Evolutionary conservation across 2,113 vertebrate genomes (phyloP).

Genomic region (Speoplatyrhinus poulsoni): DNA sequence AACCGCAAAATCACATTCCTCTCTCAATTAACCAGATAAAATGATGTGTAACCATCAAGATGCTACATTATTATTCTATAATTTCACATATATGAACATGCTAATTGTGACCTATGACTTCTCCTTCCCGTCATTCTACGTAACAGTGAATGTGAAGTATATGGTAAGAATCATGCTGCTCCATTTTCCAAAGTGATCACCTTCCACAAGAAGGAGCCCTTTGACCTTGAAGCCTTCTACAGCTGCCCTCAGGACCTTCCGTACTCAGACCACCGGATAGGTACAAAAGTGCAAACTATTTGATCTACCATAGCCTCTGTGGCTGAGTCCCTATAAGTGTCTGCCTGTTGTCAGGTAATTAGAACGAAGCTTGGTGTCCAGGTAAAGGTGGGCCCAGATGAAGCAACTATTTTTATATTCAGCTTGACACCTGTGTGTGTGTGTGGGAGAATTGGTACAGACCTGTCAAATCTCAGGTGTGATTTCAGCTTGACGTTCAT

Average conservation of each 20-base stretch:
- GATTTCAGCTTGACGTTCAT: slow-evolving; percentile 7
- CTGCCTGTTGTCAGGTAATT: slow-evolving; percentile 33
- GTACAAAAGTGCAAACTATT: slow-evolving; percentile 58
- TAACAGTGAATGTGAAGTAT: slow-evolving; percentile 92
- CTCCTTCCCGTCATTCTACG: not conserved
- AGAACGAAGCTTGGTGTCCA: slow-evolving; percentile 21
- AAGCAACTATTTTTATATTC: slow-evolving; percentile 14
- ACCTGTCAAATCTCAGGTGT: slow-evolving; percentile 10
- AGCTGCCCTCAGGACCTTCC: slow-evolving; percentile 88
- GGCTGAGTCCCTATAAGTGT: slow-evolving; percentile 13
- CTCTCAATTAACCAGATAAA: not conserved
- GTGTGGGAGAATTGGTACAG: not conserved
- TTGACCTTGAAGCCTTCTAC: slow-evolving; percentile 93
- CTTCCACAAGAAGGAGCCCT: slow-evolving; percentile 96
- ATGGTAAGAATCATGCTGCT: slow-evolving; percentile 90
- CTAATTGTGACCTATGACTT: slow-evolving; percentile 7
- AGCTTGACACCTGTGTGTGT: not conserved
- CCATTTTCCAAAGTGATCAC: slow-evolving; percentile 97
- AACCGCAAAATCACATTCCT: not conserved
- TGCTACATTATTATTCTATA: slow-evolving; percentile 11
- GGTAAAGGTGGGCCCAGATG: slow-evolving; percentile 17
- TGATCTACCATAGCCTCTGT: not conserved
- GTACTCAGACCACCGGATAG: slow-evolving; percentile 92
- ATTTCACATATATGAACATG: slow-evolving; percentile 21
- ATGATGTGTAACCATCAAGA: too few species aligned